These are phyloP conservation scores for Alloplasta piceator DNA, from an alignment of 2,888 invertebrate genomes.

Conservation along the genomic window DNA sequence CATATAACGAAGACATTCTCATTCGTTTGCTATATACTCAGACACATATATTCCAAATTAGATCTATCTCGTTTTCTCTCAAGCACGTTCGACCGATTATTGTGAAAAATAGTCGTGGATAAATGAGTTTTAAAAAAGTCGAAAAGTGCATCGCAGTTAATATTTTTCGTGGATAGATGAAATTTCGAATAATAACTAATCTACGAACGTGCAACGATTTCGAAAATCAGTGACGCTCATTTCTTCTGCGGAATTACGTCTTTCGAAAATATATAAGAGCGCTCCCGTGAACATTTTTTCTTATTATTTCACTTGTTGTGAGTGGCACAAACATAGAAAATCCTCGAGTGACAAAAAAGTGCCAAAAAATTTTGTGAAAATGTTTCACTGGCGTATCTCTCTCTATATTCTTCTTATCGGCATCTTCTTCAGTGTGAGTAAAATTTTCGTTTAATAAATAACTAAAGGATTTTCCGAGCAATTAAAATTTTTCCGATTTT, in stretches of 20 bases:
- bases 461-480: neutral
- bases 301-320: neutral
- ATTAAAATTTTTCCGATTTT: too few relatives aligned
- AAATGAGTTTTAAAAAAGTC: too few relatives aligned
- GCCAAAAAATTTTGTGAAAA: neutral
- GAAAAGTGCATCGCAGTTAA: too few relatives aligned
- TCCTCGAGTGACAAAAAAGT: neutral
- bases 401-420: neutral
- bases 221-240: neutral
- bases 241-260: neutral
- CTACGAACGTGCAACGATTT: neutral
- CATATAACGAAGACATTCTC: conserved; percentile 39
- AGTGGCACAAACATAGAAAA: neutral
- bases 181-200: neutral
- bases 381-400: neutral
- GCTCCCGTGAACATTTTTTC: neutral
- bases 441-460: neutral
- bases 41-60: neutral
- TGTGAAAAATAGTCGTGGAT: neutral
- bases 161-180: too few relatives aligned
- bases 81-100: conserved; percentile 1
- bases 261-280: neutral
- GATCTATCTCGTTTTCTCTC: neutral
- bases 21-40: neutral
- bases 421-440: neutral